Evolutionary conservation across 2,888 invertebrate species (phyloP).

Genomic region (Aleiodes testaceus): DNA sequence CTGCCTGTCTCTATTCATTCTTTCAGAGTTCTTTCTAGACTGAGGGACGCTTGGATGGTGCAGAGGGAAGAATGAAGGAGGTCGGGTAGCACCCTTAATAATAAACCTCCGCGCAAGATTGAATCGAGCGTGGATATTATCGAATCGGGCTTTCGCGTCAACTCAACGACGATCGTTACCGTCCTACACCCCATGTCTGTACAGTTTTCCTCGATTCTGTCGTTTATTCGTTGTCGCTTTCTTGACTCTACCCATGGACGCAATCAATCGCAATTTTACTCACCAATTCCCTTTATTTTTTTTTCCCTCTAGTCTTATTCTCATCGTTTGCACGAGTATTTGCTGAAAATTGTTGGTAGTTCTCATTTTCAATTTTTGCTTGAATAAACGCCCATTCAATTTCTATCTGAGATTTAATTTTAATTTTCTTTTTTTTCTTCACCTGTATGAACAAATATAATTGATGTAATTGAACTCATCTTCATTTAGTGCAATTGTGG

Average conservation of each 20-base stretch:
- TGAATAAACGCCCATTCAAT: conserved; percentile 5
- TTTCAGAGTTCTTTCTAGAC: conserved; percentile 7
- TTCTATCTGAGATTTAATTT: conserved; percentile 12
- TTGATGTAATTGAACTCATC: too few species aligned
- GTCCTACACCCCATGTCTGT: conserved; percentile 1
- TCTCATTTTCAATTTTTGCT: background rate
- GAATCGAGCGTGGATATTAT: conserved; percentile 53
- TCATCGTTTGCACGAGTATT: background rate
- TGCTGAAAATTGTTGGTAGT: background rate
- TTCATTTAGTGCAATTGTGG: too few species aligned
- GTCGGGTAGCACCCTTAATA: conserved; percentile 40
- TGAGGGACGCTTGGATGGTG: background rate
- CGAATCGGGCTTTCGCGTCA: conserved; percentile 46
- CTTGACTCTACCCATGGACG: conserved; percentile 16
- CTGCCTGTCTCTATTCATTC: conserved; percentile 25
- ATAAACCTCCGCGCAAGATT: conserved; percentile 46
- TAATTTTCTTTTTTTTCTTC: background rate
- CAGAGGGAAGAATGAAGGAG: background rate
- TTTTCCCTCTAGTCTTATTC: conserved; percentile 11
- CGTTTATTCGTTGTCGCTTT: background rate
- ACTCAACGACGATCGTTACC: conserved; percentile 50
- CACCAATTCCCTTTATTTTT: too few species aligned
- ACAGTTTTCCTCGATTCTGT: conserved; percentile 42
- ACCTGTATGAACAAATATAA: background rate
- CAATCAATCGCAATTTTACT: conserved; percentile 25